A percentile compares a stretch with the other conserved stretches of the same genome.
phyloP scores from a whole-genome alignment of 2,797 vertebrate genomes.

The Podarcis siculus region DNA sequence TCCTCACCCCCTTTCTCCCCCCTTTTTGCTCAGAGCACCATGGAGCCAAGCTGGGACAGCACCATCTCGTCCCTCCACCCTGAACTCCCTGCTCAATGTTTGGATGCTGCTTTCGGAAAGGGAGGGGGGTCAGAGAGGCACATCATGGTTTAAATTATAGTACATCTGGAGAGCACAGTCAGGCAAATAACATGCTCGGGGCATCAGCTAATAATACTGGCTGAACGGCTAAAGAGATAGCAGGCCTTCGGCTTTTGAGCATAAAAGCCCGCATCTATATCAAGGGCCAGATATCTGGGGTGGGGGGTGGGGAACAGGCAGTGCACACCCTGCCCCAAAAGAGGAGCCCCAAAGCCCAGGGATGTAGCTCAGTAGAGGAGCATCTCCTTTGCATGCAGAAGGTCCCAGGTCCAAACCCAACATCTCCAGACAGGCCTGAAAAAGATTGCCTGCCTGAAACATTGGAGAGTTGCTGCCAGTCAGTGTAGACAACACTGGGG shows the following conservation, averaged over 20 bases:
- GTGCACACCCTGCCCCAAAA: not conserved
- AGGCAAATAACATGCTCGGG: not conserved
- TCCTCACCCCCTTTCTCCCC: not conserved
- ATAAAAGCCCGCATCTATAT: not conserved
- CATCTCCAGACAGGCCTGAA: too few species aligned
- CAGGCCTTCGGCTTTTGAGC: not conserved
- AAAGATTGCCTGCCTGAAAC: too few species aligned
- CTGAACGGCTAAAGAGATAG: not conserved
- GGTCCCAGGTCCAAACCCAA: too few species aligned
- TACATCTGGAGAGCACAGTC: slow-evolving; percentile 23
- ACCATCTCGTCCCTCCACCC: not conserved
- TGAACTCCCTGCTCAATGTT: not conserved
- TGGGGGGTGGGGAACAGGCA: not conserved
- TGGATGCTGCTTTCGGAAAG: not conserved
- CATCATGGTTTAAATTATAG: slow-evolving; percentile 32
- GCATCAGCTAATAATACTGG: not conserved
- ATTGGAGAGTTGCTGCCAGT: too few species aligned
- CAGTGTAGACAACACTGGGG: too few species aligned
- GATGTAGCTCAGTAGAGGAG: too few species aligned
- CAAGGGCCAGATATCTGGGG: not conserved
- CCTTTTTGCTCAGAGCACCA: not conserved
- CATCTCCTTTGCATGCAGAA: too few species aligned
- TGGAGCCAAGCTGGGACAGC: not conserved
- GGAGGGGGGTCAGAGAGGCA: not conserved
- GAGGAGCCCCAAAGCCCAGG: not conserved